Evolutionary conservation across 2,888 invertebrate genomes (phyloP).

Genomic region (Dusona sp.): DNA sequence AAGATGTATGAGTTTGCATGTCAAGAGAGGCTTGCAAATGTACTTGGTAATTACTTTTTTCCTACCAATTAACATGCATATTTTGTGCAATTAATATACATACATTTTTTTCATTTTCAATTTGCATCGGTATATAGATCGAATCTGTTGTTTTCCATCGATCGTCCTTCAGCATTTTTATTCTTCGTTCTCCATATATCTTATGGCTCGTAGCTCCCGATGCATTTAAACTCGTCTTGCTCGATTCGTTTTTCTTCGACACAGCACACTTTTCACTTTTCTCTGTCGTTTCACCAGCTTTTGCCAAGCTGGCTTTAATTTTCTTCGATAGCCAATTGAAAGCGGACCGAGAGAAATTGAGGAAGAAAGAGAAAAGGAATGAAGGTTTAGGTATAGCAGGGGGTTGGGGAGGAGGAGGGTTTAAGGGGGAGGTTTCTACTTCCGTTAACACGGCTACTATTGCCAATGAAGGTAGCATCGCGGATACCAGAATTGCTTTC

Average conservation of each 20-base stretch:
- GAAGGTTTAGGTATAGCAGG: not conserved
- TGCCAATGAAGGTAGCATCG: conserved; percentile 46
- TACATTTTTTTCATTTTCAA: not conserved
- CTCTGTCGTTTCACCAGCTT: conserved; percentile 26
- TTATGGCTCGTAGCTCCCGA: conserved; percentile 1
- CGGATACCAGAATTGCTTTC: conserved; percentile 67
- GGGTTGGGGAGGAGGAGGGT: not conserved
- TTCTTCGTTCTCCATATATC: conserved; percentile 3
- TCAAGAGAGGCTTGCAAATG: not conserved
- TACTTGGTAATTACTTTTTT: not conserved
- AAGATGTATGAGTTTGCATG: not conserved
- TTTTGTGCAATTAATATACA: not conserved
- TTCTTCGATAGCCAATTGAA: conserved; percentile 65
- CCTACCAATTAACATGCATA: not conserved
- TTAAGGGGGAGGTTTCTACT: conserved; percentile 9
- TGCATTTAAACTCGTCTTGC: conserved; percentile 25
- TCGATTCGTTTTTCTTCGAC: conserved; percentile 17
- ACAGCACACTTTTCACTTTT: not conserved
- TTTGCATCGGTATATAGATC: not conserved
- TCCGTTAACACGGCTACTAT: conserved; percentile 46
- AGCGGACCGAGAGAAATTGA: conserved; percentile 11
- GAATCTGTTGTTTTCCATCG: not conserved
- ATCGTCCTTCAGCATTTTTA: not conserved
- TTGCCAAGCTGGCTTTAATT: conserved; percentile 57
- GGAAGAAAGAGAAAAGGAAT: not conserved